Evolutionary conservation across 2,797 vertebrate species (phyloP).

Genomic region (Pagetopsis macropterus): DNA sequence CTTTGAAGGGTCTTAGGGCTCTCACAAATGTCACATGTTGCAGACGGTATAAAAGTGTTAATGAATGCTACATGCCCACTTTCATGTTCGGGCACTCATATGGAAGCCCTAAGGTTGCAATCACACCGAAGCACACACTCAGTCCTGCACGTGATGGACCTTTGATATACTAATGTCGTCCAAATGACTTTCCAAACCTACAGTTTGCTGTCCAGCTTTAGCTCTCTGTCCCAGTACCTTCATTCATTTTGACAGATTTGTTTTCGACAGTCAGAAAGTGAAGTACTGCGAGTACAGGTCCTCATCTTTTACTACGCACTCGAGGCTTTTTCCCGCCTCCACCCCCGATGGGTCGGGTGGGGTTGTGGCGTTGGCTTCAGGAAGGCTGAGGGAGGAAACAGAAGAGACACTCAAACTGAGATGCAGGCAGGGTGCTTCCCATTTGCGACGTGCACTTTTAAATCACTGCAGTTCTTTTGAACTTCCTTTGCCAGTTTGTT

Average conservation of each 20-base stretch:
- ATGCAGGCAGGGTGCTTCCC: slow-evolving; percentile 12
- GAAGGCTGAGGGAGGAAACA: slow-evolving; percentile 69
- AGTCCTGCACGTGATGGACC: slow-evolving; percentile 1
- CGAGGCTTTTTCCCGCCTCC: slow-evolving; percentile 46
- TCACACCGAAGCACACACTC: slow-evolving; percentile 16
- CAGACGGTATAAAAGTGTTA: background rate
- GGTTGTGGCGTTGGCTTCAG: slow-evolving; percentile 59
- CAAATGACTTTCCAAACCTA: slow-evolving; percentile 32
- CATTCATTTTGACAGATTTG: slow-evolving; percentile 43
- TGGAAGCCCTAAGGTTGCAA: slow-evolving; percentile 46
- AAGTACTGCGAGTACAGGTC: slow-evolving; percentile 76
- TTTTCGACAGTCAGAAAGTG: slow-evolving; percentile 76
- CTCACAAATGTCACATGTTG: background rate
- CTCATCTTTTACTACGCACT: slow-evolving; percentile 48
- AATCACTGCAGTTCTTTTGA: background rate
- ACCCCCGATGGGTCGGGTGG: slow-evolving; percentile 19
- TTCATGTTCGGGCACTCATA: slow-evolving; percentile 3
- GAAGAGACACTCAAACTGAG: background rate
- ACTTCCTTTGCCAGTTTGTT: slow-evolving; percentile 22
- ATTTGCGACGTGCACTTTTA: slow-evolving; percentile 3
- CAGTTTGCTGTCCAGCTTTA: slow-evolving; percentile 52
- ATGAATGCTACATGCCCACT: background rate
- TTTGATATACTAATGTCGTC: slow-evolving; percentile 20
- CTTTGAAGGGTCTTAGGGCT: no score
- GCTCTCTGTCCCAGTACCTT: slow-evolving; percentile 65